A percentile compares a stretch with the other conserved stretches of the same genome.
Conservation (phyloP, 1,140 invertebrate genomes). For the Lepidostoma basale region DNA sequence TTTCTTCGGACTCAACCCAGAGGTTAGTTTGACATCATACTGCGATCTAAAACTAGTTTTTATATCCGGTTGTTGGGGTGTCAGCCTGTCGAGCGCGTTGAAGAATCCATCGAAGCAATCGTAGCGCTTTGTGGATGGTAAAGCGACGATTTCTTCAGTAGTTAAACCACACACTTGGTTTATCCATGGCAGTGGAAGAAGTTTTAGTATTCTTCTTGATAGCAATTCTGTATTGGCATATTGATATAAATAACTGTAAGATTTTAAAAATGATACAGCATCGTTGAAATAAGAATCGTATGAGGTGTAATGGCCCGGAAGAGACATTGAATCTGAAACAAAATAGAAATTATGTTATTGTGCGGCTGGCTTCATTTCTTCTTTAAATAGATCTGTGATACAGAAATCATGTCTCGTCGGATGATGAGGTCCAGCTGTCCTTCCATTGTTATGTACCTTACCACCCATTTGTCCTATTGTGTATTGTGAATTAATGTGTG, state of each 20-base stretch:
- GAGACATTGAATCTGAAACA: constrained; percentile 38
- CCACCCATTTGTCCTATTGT: too few species aligned
- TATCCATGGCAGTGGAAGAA: constrained; percentile 63
- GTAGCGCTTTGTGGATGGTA: background rate
- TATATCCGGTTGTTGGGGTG: background rate
- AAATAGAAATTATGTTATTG: too few species aligned
- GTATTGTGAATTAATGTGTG: too few species aligned
- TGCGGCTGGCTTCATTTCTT: too few species aligned
- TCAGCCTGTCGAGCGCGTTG: background rate
- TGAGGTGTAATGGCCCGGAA: constrained; percentile 43
- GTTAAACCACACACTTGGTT: constrained; percentile 50
- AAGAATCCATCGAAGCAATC: background rate
- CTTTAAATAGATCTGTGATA: too few species aligned
- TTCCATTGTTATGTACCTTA: too few species aligned
- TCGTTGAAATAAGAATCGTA: constrained; percentile 64
- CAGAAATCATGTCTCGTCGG: too few species aligned
- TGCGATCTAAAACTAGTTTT: background rate
- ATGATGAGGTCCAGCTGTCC: too few species aligned
- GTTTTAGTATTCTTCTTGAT: constrained; percentile 58
- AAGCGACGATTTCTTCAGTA: constrained; percentile 39
- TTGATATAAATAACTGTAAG: constrained; percentile 71
- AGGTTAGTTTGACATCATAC: constrained; percentile 34
- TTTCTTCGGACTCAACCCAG: constrained; percentile 67
- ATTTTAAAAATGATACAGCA: constrained; percentile 62
- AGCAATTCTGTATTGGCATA: constrained; percentile 71